Conservation (phyloP, 2,888 invertebrate genomes). For the Sinodicranocentrus sp. region DNA sequence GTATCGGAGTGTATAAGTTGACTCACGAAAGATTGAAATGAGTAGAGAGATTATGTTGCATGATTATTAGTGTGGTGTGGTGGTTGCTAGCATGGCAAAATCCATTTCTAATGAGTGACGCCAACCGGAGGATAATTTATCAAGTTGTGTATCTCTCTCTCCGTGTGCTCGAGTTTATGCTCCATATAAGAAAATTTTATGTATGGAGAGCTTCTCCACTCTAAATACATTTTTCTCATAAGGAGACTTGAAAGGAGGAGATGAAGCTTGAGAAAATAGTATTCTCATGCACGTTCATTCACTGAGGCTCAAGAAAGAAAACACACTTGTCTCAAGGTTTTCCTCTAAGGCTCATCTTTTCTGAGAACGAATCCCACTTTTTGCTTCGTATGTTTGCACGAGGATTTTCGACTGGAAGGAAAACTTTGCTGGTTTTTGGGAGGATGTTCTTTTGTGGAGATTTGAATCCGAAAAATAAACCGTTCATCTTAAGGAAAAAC, state of each 20-base stretch:
- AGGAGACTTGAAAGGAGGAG: no score
- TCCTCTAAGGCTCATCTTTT: background rate
- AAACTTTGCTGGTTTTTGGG: background rate
- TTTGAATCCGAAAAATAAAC: conserved; percentile 8
- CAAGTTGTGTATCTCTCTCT: conserved; percentile 62
- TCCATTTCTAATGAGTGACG: conserved; percentile 77
- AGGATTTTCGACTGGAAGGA: background rate
- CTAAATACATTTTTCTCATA: no score
- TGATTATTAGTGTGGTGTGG: background rate
- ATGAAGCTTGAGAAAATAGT: conserved; percentile 23
- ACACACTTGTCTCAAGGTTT: no score
- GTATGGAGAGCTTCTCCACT: background rate
- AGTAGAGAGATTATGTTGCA: conserved; percentile 40
- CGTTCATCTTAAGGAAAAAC: background rate
- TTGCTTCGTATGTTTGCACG: background rate
- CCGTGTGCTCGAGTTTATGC: no score
- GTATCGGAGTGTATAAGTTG: conserved; percentile 50
- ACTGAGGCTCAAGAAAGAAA: no score
- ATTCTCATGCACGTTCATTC: conserved; percentile 4
- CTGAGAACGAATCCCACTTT: background rate
- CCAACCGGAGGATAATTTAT: conserved; percentile 76
- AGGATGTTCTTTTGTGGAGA: conserved; percentile 1
- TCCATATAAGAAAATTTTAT: background rate
- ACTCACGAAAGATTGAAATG: conserved; percentile 58
- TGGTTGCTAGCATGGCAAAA: conserved; percentile 74